phyloP scores from a whole-genome alignment of 2,113 vertebrate species.

The Psittacus erithacus region DNA sequence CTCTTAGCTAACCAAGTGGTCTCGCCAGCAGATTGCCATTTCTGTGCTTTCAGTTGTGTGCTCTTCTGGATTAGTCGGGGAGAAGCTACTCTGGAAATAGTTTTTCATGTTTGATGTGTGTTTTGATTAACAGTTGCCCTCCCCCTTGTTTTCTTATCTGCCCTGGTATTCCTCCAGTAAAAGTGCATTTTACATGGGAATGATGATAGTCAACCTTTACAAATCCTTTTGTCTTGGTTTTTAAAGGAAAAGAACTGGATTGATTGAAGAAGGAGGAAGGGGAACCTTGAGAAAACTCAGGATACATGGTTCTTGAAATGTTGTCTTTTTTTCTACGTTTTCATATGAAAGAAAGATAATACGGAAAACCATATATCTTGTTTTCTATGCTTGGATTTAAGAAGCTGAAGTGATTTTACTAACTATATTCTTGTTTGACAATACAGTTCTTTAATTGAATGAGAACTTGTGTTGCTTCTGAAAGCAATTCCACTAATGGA shows the following conservation, averaged over 20 bases:
- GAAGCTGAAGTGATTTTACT: not conserved
- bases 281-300: not conserved
- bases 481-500: not conserved
- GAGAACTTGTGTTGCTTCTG: not conserved
- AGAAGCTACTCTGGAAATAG: not conserved
- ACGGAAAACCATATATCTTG: not conserved
- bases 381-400: not conserved
- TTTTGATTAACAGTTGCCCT: not conserved
- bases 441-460: not conserved
- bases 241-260: constrained; percentile 57
- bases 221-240: constrained; percentile 74
- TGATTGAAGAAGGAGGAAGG: constrained; percentile 64
- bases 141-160: not conserved
- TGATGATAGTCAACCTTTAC: constrained; percentile 61
- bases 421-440: not conserved
- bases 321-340: not conserved
- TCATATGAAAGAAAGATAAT: not conserved
- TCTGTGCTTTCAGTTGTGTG: not conserved
- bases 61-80: not conserved
- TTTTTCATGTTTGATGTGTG: not conserved
- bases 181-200: constrained; percentile 49
- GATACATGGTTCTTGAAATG: not conserved
- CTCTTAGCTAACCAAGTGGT: not conserved
- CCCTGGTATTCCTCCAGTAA: not conserved
- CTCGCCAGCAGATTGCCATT: not conserved